phyloP scores from a whole-genome alignment of 1,140 invertebrate genomes.

The Drosophila ironensis region DNA sequence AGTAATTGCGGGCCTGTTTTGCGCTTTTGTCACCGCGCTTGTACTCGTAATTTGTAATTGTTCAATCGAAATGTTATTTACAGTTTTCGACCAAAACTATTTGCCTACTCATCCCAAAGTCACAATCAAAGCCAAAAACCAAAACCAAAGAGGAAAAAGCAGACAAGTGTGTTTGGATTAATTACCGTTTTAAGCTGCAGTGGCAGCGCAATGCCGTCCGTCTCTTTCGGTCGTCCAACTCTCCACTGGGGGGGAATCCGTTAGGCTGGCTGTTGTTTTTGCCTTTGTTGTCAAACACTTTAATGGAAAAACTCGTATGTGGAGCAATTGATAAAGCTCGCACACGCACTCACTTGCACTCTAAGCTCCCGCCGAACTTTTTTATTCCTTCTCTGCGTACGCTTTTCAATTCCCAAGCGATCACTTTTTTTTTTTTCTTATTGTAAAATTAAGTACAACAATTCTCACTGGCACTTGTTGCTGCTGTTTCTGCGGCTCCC shows the following conservation, averaged over 20 bases:
- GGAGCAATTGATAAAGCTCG: slow-evolving; percentile 77
- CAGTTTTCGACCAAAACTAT: too few species aligned
- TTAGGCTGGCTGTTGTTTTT: slow-evolving; percentile 4
- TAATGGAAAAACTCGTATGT: slow-evolving; percentile 68
- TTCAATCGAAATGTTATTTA: too few species aligned
- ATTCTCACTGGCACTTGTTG: slow-evolving; percentile 75
- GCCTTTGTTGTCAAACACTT: slow-evolving; percentile 68
- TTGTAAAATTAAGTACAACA: slow-evolving; percentile 79
- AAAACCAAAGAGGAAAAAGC: too few species aligned
- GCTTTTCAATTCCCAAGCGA: too few species aligned
- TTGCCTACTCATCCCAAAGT: too few species aligned
- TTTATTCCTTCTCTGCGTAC: too few species aligned
- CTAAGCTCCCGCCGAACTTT: slow-evolving; percentile 2
- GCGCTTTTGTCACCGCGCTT: too few species aligned
- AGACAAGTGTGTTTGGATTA: slow-evolving; percentile 70
- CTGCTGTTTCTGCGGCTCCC: slow-evolving; percentile 38
- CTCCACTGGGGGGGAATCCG: not conserved
- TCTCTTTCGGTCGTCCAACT: not conserved
- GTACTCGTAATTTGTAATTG: too few species aligned
- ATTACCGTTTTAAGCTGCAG: slow-evolving; percentile 75
- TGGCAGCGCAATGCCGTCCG: too few species aligned
- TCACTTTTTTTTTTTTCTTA: slow-evolving; percentile 62
- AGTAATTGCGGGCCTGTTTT: too few species aligned
- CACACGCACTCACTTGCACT: slow-evolving; percentile 29
- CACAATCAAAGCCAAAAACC: too few species aligned